phyloP scores from a whole-genome alignment of 2,888 invertebrate species.

The Hypena proboscidalis region DNA sequence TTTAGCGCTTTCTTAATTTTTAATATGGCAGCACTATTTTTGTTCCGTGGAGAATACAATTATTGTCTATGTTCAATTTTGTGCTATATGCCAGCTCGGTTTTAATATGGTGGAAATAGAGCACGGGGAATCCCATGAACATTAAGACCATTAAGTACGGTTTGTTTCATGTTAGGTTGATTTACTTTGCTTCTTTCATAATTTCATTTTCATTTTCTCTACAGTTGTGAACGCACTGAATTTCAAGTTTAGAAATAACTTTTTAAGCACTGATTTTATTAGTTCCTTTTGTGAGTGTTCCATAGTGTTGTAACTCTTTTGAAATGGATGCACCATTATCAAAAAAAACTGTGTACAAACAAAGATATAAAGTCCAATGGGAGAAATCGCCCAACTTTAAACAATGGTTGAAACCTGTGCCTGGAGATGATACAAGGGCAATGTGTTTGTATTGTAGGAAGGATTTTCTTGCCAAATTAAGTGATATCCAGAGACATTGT shows the following conservation, averaged over 20 bases:
- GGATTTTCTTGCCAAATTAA: slow-evolving; percentile 18
- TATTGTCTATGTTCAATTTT: too few species aligned
- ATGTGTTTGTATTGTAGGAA: slow-evolving; percentile 28
- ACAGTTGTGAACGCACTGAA: slow-evolving; percentile 25
- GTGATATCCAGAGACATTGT: too few species aligned
- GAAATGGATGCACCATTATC: slow-evolving; percentile 19
- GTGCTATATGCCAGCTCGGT: slow-evolving; percentile 14
- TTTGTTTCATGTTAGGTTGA: slow-evolving; percentile 21
- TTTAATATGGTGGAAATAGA: slow-evolving; percentile 12
- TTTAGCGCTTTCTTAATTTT: slow-evolving; percentile 14
- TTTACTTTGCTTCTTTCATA: slow-evolving; percentile 21
- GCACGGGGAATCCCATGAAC: slow-evolving; percentile 13
- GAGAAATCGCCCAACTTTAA: slow-evolving; percentile 21
- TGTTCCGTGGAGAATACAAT: slow-evolving; percentile 8
- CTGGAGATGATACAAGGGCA: slow-evolving; percentile 25
- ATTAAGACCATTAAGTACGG: slow-evolving; percentile 12
- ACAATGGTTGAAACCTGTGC: slow-evolving; percentile 30
- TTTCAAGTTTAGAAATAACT: slow-evolving; percentile 26
- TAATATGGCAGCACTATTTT: slow-evolving; percentile 20
- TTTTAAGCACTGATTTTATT: too few species aligned
- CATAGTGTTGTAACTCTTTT: slow-evolving; percentile 24
- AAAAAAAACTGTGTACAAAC: slow-evolving; percentile 17
- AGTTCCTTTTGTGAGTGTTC: too few species aligned
- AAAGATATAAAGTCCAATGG: slow-evolving; percentile 22
- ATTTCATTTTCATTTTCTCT: too few species aligned